These are phyloP conservation scores for Chesias legatella DNA, from an alignment of 2,888 invertebrate species.

Conservation along the genomic window DNA sequence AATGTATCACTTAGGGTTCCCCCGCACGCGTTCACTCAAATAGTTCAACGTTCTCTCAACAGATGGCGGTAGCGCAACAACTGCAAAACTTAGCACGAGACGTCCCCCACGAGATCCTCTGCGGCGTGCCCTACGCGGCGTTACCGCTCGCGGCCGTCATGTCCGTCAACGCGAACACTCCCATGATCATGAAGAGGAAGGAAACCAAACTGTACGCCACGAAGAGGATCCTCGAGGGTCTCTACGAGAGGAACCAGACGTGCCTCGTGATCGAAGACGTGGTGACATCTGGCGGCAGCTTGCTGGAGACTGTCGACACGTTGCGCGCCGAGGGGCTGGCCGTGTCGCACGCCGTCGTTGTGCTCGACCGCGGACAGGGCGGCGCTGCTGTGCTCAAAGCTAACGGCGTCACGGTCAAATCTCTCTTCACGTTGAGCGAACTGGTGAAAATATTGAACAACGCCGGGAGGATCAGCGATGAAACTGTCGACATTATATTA, in stretches of 20 bases:
- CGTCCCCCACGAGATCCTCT: slow-evolving; percentile 84
- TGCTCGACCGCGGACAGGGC: slow-evolving; percentile 97
- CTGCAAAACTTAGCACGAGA: slow-evolving; percentile 50
- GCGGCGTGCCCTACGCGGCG: slow-evolving; percentile 98
- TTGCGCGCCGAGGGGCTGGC: slow-evolving; percentile 81
- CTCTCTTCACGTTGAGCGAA: slow-evolving; percentile 84
- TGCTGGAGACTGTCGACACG: slow-evolving; percentile 92
- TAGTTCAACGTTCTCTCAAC: slow-evolving; percentile 18
- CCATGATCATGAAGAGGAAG: slow-evolving; percentile 95
- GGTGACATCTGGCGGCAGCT: slow-evolving; percentile 94
- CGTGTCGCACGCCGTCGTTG: slow-evolving; percentile 90
- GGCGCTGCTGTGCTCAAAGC: slow-evolving; percentile 86
- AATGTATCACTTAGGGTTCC: too few species aligned
- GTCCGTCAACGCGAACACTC: slow-evolving; percentile 84
- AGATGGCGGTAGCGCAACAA: slow-evolving; percentile 59
- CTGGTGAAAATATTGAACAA: slow-evolving; percentile 82
- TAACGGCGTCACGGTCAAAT: slow-evolving; percentile 85
- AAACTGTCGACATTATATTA: slow-evolving; percentile 59
- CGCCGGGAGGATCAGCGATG: slow-evolving; percentile 81
- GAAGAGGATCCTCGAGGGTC: slow-evolving; percentile 95
- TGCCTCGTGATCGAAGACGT: slow-evolving; percentile 97
- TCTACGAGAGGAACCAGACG: slow-evolving; percentile 81
- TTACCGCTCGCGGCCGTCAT: slow-evolving; percentile 94
- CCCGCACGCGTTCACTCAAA: too few species aligned
- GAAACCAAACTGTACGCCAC: slow-evolving; percentile 97